Base-by-base conservation (phyloP, 2,888 invertebrate genomes). In the Micoletzkya japonica region DNA sequence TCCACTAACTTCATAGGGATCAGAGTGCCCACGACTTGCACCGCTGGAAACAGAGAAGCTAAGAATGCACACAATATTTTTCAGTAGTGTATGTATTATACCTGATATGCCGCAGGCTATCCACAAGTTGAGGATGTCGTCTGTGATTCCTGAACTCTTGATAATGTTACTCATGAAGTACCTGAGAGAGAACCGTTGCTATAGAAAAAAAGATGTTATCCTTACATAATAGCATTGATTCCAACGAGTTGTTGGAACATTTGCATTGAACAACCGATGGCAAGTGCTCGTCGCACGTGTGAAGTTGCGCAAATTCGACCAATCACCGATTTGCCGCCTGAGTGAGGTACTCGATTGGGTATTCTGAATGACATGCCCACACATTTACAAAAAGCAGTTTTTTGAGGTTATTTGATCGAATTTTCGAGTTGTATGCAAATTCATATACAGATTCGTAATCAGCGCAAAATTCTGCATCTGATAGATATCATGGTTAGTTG, bases 151-250 rank as follows among this genome's bases (percentile, higher is more conserved):
- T 1, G 87, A 85, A 85, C 87, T 87, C 70, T 86, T 82, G 30
- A 88, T 88, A 70, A 89, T 89, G 70, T 87, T 87, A 6, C 88
- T 89, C 76, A 88, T 88, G 82, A 89, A 89, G 81, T 89, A 89
- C 87, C 88, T 88, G 56, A 2, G 26, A 54, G 24, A 20, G 32
- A 36, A 6, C 34, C 32, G 30, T 6, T 49, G 3, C 30, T 10
- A 26, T 32, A 30, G 54, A 32, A 10, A 37, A 54, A 44, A 24
- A 14, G 4, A 30, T 20, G 24, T 30, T 28, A 36, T 28, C 58
- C 74, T 71, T 24, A 87, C 87, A 87, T 89, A 71, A 89, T 88
- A 7, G 89, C 89, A 80, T 89, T 89, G 75, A 89, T 89, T 39
- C 89, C 89, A 68, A 87, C 85, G 10, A 89, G 78, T 78, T 89